These are phyloP conservation scores for Mactromeris polynyma DNA, from an alignment of 2,888 invertebrate genomes.

Conservation along the genomic window DNA sequence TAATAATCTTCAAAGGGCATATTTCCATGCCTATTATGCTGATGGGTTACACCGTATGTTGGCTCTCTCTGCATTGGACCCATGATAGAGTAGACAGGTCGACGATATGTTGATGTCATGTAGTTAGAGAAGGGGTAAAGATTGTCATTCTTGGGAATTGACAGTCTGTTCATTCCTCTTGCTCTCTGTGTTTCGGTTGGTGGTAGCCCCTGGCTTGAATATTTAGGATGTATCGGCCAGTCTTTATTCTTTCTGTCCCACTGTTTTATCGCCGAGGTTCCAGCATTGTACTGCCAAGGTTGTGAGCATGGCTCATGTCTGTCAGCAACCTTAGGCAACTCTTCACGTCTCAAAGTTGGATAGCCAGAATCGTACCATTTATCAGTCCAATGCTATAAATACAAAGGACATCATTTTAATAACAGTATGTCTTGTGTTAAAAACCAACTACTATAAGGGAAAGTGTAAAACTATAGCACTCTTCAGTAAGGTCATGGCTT, in stretches of 20 bases:
- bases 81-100: constrained; percentile 85
- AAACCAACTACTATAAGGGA: no score
- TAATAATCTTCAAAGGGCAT: constrained; percentile 86
- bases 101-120: constrained; percentile 86
- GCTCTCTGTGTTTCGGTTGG: constrained; percentile 83
- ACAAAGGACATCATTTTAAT: background rate
- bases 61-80: constrained; percentile 85
- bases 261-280: constrained; percentile 76
- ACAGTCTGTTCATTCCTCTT: constrained; percentile 82
- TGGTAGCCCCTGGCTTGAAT: constrained; percentile 77
- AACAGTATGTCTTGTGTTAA: no score
- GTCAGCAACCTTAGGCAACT: constrained; percentile 79
- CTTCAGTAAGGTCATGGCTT: no score
- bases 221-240: constrained; percentile 79
- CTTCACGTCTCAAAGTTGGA: constrained; percentile 78
- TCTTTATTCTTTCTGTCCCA: constrained; percentile 81
- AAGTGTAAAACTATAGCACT: no score
- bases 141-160: constrained; percentile 80
- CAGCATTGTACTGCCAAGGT: constrained; percentile 81
- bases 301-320: constrained; percentile 80
- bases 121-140: constrained; percentile 85
- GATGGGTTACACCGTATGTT: constrained; percentile 85
- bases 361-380: constrained; percentile 83
- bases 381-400: constrained; percentile 83
- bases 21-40: constrained; percentile 85